phyloP scores from a whole-genome alignment of 2,888 invertebrate genomes.

The Merodon equestris region DNA sequence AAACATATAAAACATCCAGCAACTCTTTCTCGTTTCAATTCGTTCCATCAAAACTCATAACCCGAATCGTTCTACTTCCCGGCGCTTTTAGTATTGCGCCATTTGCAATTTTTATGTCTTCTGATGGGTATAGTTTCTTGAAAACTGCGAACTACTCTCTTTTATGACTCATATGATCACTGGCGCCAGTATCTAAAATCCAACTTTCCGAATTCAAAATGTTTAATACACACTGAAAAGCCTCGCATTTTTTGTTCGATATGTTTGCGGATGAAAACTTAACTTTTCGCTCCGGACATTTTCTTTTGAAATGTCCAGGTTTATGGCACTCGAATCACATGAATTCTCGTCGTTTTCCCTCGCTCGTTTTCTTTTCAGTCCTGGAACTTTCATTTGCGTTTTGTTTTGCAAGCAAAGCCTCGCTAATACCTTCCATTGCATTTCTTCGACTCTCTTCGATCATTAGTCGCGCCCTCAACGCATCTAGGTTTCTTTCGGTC shows the following conservation, averaged over 20 bases:
- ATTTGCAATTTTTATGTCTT: slow-evolving; percentile 4
- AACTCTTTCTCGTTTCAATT: not conserved
- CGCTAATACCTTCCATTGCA: not conserved
- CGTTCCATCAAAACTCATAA: not conserved
- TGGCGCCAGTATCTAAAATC: no score
- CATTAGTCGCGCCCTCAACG: not conserved
- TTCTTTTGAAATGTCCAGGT: no score
- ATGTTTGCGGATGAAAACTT: no score
- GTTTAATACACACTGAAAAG: no score
- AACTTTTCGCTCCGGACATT: no score
- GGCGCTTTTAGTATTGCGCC: not conserved
- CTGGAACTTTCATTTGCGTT: not conserved
- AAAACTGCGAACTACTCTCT: not conserved
- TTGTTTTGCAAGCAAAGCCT: not conserved
- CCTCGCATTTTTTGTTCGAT: no score
- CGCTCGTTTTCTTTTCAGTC: no score
- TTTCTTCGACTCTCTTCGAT: not conserved
- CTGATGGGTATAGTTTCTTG: not conserved
- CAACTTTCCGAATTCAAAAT: no score
- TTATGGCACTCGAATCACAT: no score
- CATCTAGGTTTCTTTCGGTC: not conserved
- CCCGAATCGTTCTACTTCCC: not conserved
- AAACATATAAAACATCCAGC: slow-evolving; percentile 4
- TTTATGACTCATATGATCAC: no score
- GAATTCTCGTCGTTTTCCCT: no score